Conservation (phyloP, 1,140 invertebrate species). For the Sinonovacula constricta region DNA sequence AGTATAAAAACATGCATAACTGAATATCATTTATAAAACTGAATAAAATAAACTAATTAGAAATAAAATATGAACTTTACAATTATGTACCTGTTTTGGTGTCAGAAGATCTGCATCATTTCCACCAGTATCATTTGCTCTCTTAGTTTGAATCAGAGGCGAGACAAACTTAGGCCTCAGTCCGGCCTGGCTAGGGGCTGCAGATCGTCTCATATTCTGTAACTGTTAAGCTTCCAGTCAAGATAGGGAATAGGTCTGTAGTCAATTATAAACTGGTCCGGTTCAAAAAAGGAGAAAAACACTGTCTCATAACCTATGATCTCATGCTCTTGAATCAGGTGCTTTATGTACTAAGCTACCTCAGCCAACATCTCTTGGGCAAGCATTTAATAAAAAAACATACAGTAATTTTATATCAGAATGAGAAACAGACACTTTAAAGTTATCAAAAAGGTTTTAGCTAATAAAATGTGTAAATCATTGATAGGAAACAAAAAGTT, state of each 20-base stretch:
- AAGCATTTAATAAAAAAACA: background rate
- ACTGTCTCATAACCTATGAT: background rate
- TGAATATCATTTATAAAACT: background rate
- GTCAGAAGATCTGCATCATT: too few species aligned
- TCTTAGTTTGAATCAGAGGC: conserved; percentile 44
- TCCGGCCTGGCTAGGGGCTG: conserved; percentile 68
- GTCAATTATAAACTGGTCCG: too few species aligned
- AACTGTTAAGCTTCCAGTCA: too few species aligned
- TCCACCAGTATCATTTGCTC: background rate
- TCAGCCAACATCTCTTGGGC: background rate
- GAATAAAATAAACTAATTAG: background rate
- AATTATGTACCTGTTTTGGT: too few species aligned
- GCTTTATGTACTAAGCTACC: background rate
- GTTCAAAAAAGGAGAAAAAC: too few species aligned
- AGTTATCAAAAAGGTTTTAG: too few species aligned
- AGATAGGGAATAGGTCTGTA: too few species aligned
- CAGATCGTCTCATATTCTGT: conserved; percentile 65
- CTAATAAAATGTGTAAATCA: too few species aligned
- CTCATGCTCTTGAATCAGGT: background rate
- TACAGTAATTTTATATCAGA: background rate
- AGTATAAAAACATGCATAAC: background rate
- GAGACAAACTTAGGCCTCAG: conserved; percentile 58
- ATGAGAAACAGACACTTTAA: too few species aligned
- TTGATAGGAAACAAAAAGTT: too few species aligned
- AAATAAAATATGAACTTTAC: too few species aligned